Evolutionary conservation across 53 echinoderm and acorn worm genomes (phyloP).

Genomic region (Apostichopus leukothele): DNA sequence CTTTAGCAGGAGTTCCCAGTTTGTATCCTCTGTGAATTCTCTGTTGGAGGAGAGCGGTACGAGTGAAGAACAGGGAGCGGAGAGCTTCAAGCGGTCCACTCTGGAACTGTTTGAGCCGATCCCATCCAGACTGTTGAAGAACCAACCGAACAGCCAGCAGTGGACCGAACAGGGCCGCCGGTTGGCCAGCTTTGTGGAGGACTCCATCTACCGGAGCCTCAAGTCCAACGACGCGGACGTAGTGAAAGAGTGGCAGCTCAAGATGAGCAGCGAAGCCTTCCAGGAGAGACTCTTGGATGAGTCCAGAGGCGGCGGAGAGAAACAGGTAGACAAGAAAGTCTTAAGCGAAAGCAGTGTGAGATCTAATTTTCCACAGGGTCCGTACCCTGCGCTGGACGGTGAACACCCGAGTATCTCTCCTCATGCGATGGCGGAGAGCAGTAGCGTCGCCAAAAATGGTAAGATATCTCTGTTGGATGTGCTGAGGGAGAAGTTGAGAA

Average conservation of each 20-base stretch:
- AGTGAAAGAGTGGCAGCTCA: conserved; percentile 48
- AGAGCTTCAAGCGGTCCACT: conserved; percentile 24
- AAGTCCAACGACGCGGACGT: conserved; percentile 42
- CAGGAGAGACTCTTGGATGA: conserved; percentile 8
- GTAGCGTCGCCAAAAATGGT: conserved; percentile 32
- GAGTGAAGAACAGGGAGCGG: background rate
- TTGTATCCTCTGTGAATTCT: conserved; percentile 40
- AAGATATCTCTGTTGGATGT: conserved; percentile 43
- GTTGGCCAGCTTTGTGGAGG: conserved; percentile 44
- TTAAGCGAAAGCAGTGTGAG: background rate
- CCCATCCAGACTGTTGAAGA: conserved; percentile 21
- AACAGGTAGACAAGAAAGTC: background rate
- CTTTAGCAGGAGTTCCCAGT: conserved; percentile 26
- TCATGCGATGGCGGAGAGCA: background rate
- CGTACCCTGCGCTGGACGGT: background rate
- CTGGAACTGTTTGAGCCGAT: conserved; percentile 38
- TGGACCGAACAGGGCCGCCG: conserved; percentile 47
- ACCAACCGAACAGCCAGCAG: conserved; percentile 21
- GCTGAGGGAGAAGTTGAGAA: conserved; percentile 36
- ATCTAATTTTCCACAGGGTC: background rate
- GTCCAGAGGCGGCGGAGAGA: background rate
- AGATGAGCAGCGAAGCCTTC: conserved; percentile 28
- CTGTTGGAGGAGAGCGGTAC: conserved; percentile 16
- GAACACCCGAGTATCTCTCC: background rate
- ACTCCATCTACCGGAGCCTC: conserved; percentile 44